These are phyloP conservation scores for Eretmochelys imbricata DNA, from an alignment of 2,113 vertebrate genomes.

Conservation along the genomic window DNA sequence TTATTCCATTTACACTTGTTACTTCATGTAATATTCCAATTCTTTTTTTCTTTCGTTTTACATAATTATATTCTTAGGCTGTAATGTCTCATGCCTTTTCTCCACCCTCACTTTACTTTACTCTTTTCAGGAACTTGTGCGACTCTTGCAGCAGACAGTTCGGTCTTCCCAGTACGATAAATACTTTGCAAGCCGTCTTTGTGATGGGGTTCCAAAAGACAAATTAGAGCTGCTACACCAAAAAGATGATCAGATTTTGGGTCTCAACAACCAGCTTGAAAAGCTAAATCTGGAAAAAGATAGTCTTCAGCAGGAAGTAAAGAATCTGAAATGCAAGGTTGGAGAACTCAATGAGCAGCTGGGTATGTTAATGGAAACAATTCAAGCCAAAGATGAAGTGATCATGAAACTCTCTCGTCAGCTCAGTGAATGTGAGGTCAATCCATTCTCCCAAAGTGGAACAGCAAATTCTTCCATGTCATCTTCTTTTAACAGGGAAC, in stretches of 20 bases:
- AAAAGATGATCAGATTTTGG: constrained; percentile 88
- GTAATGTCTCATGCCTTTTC: not conserved
- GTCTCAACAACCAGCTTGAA: constrained; percentile 90
- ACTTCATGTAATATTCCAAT: not conserved
- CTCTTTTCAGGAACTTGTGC: constrained; percentile 89
- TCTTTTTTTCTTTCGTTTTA: not conserved
- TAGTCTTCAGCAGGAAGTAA: constrained; percentile 88
- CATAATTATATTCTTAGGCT: not conserved
- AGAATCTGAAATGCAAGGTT: constrained; percentile 87
- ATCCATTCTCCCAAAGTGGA: constrained; percentile 9
- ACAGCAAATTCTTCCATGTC: constrained; percentile 33
- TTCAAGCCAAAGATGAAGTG: constrained; percentile 96
- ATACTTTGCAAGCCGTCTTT: constrained; percentile 71
- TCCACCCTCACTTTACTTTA: not conserved
- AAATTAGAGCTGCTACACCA: constrained; percentile 81
- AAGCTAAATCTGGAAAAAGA: constrained; percentile 89
- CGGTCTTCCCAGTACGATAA: constrained; percentile 90
- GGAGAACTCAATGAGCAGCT: constrained; percentile 92
- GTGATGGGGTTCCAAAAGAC: constrained; percentile 65
- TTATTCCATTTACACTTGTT: not conserved
- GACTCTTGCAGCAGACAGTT: constrained; percentile 95
- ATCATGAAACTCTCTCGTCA: constrained; percentile 93
- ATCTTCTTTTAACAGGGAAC: constrained; percentile 71
- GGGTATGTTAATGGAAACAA: constrained; percentile 96
- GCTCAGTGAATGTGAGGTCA: constrained; percentile 77